These are phyloP conservation scores for Drosophila triauraria DNA, from an alignment of 1,140 invertebrate species.

Conservation along the genomic window DNA sequence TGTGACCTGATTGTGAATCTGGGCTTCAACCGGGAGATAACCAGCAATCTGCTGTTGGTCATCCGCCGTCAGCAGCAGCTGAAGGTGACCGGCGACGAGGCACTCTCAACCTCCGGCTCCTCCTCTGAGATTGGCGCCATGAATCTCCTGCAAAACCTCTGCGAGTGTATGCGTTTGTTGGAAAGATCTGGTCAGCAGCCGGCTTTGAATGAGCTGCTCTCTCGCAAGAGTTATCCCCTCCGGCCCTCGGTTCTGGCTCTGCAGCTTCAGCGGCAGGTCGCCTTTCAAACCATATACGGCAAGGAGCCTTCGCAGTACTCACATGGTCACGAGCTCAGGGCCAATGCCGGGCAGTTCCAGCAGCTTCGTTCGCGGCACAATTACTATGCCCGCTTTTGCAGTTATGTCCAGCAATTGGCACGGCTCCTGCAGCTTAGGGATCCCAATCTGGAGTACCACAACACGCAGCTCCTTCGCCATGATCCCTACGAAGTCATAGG, in stretches of 20 bases:
- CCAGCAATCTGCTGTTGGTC: constrained; percentile 68
- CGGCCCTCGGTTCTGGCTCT: constrained; percentile 51
- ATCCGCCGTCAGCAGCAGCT: constrained; percentile 74
- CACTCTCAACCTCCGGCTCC: background rate
- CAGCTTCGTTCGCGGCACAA: constrained; percentile 68
- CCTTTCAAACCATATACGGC: constrained; percentile 52
- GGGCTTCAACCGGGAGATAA: constrained; percentile 77
- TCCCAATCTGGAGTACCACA: constrained; percentile 84
- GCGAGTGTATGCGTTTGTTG: constrained; percentile 71
- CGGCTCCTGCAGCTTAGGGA: constrained; percentile 84
- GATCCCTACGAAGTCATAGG: constrained; percentile 86
- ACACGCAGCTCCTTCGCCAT: constrained; percentile 80
- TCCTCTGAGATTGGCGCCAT: constrained; percentile 64
- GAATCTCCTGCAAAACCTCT: constrained; percentile 70
- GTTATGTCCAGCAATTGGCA: constrained; percentile 85
- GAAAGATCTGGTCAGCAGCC: constrained; percentile 46
- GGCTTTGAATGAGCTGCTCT: constrained; percentile 53
- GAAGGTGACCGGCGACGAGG: constrained; percentile 21
- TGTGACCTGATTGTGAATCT: constrained; percentile 78
- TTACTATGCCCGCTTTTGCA: constrained; percentile 84
- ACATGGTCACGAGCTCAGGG: constrained; percentile 52
- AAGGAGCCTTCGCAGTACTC: constrained; percentile 53
- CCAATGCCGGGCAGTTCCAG: constrained; percentile 53
- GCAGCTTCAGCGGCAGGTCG: constrained; percentile 65
- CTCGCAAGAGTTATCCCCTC: constrained; percentile 59